Base-by-base conservation (phyloP, 2,888 invertebrate species). In the Allacma fusca region DNA sequence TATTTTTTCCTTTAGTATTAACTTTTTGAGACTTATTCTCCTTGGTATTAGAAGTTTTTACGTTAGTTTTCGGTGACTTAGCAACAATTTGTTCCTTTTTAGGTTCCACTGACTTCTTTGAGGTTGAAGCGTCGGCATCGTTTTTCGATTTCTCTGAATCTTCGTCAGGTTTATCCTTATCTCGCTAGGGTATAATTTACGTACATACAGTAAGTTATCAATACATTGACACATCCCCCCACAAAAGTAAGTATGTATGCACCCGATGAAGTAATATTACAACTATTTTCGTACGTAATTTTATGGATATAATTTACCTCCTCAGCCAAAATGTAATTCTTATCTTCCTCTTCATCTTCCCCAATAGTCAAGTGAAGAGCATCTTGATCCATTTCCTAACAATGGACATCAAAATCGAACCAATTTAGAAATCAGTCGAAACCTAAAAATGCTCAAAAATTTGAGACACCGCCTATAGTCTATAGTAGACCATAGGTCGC, bases 131-230 rank as follows among this genome's bases (percentile, higher is more conserved):
- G 85, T 77, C 78, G 57, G 76, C 72, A 74, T 79, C 79, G 26
- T 79, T 57, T 86, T 82, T 73, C 84, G 83, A 80, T 85, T 86
- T 77, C 85, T 85, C 79, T 85, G 88, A 84, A 87, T 89, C 79
- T 92, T 93, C 73, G 96, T 89, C 73, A 94, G 91, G 65, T 92
- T 90, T 50, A 95, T 93, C 88, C 97, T 96, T 86, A 93, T 93
- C 4, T 94, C 91, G 86, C 96, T 94, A 76, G 1, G 29, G 43
- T 29, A 64, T 64, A 65, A 74, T 34, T 74, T 40, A 64, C 29
- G 62, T 29, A 62, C 40, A 50, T 50, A 50, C 19, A 50, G 50
- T 50, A 13, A 28, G 29, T 28, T 21, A 72, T 71, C 12, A 57
- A 57, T 57, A 44, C 13, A 70, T 43, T 65, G 19, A 12, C 1